Conservation (phyloP, 2,797 vertebrate genomes). For the Xenentodon cancila region DNA sequence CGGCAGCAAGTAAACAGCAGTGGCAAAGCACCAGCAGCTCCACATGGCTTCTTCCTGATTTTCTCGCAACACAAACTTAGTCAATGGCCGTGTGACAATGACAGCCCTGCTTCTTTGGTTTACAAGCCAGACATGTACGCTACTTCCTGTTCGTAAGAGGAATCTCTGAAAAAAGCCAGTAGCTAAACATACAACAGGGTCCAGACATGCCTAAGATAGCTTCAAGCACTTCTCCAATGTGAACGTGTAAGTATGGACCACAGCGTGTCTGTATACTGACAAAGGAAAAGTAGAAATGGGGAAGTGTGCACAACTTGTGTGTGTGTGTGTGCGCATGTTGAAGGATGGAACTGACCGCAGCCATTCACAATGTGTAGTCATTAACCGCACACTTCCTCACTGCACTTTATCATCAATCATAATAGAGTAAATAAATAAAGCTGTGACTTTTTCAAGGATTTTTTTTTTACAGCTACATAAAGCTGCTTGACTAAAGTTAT, state of each 20-base stretch:
- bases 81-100: constrained; percentile 73
- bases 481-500: constrained; percentile 52
- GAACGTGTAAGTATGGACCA: constrained; percentile 43
- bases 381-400: constrained; percentile 57
- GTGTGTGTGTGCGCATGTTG: constrained; percentile 39
- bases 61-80: constrained; percentile 54
- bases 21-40: constrained; percentile 28
- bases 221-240: constrained; percentile 75
- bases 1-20: constrained; percentile 41
- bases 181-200: constrained; percentile 80
- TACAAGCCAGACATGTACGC: constrained; percentile 62
- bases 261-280: constrained; percentile 46
- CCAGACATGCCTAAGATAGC: constrained; percentile 84
- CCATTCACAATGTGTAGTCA: constrained; percentile 55
- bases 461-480: constrained; percentile 32
- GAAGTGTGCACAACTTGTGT: constrained; percentile 38
- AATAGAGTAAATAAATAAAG: neutral
- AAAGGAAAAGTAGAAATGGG: constrained; percentile 69
- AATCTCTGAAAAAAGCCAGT: constrained; percentile 69
- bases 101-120: constrained; percentile 39
- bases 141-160: constrained; percentile 79
- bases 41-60: constrained; percentile 48
- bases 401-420: constrained; percentile 16
- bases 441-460: neutral
- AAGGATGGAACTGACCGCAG: constrained; percentile 41